Conservation (phyloP, 2,888 invertebrate genomes). For the Coronaproctus castanopsis region DNA sequence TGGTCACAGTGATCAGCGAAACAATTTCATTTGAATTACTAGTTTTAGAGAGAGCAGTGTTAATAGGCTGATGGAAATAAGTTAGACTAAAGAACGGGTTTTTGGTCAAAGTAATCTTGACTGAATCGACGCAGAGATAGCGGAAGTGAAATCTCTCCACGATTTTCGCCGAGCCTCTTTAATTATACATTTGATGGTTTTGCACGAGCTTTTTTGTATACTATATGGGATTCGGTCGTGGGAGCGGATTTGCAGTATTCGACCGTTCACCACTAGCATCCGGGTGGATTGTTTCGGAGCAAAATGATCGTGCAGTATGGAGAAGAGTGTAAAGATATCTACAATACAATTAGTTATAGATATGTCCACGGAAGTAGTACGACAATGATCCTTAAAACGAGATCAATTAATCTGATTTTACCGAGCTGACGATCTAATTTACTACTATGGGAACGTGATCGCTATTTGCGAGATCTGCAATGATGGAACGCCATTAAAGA, state of each 20-base stretch:
- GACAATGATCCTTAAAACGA: background rate
- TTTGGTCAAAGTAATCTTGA: background rate
- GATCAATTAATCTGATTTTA: background rate
- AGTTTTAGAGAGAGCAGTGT: background rate
- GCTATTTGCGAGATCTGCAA: background rate
- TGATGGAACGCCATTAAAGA: background rate
- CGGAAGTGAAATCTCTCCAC: background rate
- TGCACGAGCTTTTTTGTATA: background rate
- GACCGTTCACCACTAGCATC: background rate
- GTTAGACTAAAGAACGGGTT: background rate
- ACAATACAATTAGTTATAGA: background rate
- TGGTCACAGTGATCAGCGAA: background rate
- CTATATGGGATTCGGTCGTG: background rate
- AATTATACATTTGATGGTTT: background rate
- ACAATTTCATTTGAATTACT: background rate
- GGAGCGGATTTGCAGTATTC: background rate
- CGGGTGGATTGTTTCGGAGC: background rate
- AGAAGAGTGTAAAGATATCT: background rate
- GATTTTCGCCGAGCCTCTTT: background rate
- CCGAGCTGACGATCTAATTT: background rate
- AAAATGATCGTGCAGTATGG: background rate
- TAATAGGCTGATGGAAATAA: background rate
- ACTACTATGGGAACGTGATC: background rate
- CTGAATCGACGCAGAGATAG: background rate
- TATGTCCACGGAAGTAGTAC: background rate